Evolutionary conservation across 2,888 invertebrate genomes (phyloP), one percentile per base, ranked within the genome.

Genomic region (Lochmaea crataegi): DNA sequence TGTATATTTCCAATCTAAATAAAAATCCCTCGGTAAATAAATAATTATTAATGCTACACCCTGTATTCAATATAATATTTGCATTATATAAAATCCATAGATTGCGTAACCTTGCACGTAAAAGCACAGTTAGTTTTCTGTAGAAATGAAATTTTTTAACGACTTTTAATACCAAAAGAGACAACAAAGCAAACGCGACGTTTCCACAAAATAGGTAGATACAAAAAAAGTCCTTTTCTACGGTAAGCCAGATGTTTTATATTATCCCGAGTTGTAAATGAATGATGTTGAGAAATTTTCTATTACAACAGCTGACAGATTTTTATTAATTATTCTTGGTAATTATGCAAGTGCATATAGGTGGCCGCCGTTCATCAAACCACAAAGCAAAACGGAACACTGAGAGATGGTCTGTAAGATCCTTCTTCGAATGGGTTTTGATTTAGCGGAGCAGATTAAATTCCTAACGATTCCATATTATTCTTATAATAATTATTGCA

Each of bases 251-350:
- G 74, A 74, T 74, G 74, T 74, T 68, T 65, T 41, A 66, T 63
- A 67, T 71, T 70, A 71, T 74, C 72, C 26, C 57, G 18, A 60
- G 68, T 66, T 51, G 68, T 64, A 68, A 58, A 75, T 71, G 63
- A 73, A 77, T 73, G 74, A 75, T 71, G 77, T 72, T 71, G 66
- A 77, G 75, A 77, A 69, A 77, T 75, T 74, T 77, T 74, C 75
- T 74, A 77, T 77, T 77, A 77, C 72, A 65, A 73, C 77, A 75
- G 74, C 77, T 77, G 77, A 77, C 79, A 77, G 78, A 74, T 73
- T 73, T 76, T 78, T 78, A 78, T 78, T 80, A 78, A 80, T 78
- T 75, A 73, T 74, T 65, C 73, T 71, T 68, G 69, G 74, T 74
- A 76, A 79, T 79, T 80, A 80, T 76, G 78, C 79, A 77, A 77